A percentile compares a stretch with the other conserved stretches of the same genome.
Conservation (phyloP, 2,113 vertebrate genomes). For the Caranx melampygus region DNA sequence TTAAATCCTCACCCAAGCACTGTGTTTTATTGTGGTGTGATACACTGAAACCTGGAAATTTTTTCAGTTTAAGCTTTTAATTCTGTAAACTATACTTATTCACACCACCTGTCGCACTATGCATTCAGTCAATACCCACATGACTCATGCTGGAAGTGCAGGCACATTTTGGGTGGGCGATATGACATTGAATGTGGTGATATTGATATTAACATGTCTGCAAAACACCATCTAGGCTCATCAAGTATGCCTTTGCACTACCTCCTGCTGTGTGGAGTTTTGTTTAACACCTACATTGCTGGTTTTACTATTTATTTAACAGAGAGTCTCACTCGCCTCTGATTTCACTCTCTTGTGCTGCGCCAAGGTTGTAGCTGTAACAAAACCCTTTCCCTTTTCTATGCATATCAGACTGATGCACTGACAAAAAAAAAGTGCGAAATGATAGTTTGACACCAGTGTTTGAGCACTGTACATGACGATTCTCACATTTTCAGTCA, state of each 20-base stretch:
- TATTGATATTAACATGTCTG: conserved; percentile 40
- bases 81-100: conserved; percentile 23
- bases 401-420: background rate
- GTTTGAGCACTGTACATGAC: background rate
- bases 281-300: conserved; percentile 18
- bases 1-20: background rate
- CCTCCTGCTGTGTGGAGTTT: conserved; percentile 22
- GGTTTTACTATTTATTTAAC: conserved; percentile 25
- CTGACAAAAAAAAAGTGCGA: background rate
- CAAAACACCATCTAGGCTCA: conserved; percentile 12
- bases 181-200: conserved; percentile 43
- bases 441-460: background rate
- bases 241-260: conserved; percentile 9
- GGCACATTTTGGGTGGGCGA: conserved; percentile 55
- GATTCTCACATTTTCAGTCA: background rate
- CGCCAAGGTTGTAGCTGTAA: background rate
- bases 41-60: background rate
- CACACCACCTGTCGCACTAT: conserved; percentile 27
- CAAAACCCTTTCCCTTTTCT: background rate
- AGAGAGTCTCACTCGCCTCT: background rate
- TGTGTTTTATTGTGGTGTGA: conserved; percentile 1
- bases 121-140: conserved; percentile 23
- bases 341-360: background rate
- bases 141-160: conserved; percentile 59
- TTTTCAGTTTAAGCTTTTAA: background rate